Evolutionary conservation across 2,797 vertebrate species (phyloP), one percentile per base, ranked within the genome.

Genomic region (Myotis vivesi): DNA sequence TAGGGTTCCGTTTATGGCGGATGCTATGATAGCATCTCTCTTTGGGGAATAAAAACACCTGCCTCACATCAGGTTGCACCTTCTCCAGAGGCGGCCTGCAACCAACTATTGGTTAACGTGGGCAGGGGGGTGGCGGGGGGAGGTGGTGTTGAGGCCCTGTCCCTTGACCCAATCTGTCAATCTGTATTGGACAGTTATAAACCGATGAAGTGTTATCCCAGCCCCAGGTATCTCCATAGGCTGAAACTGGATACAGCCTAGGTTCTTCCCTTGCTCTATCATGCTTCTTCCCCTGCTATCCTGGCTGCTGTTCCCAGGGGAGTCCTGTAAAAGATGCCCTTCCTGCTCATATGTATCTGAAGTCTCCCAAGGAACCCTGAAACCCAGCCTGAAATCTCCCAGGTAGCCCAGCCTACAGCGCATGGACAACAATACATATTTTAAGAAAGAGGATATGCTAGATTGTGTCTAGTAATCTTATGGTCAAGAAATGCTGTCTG

Each of bases 81-180:
- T 44, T 44, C 44, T 44, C 44, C 44, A 44, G 44, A 44, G 44
- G 44, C 12, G 44, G 44, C 44, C 44, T 44, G 44, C 44, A 44
- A 44, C 44, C 44, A 11, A 44, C 10, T 2, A 44, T 11, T 44
- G 44, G 10, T 44, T 44, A 44, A 44, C 2, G 44, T 9, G 8
- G 41, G 41, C 41, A 6, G 41, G 41, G 41, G 2, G 41, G 71
- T 64, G 68, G 44, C 36, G 62, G 68, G 28, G 16, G 49, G 23
- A 15, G 22, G 23, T 19, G 28, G 2, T 33, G 20, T 7, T 46
- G 57, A 68, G 28, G 3, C 17, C 7, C 30, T 15, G 4, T 6
- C 3, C 2, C 17, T 82, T 4, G 0, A 0, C 0, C 12, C 46
- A 53, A 0, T 11, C 30, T 51, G 1, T 1, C 46, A 53, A 0